Percentiles rank a stretch among this genome's conserved stretches.
These are phyloP conservation scores for Merodon equestris DNA, from an alignment of 2,888 invertebrate genomes.

Conservation along the genomic window DNA sequence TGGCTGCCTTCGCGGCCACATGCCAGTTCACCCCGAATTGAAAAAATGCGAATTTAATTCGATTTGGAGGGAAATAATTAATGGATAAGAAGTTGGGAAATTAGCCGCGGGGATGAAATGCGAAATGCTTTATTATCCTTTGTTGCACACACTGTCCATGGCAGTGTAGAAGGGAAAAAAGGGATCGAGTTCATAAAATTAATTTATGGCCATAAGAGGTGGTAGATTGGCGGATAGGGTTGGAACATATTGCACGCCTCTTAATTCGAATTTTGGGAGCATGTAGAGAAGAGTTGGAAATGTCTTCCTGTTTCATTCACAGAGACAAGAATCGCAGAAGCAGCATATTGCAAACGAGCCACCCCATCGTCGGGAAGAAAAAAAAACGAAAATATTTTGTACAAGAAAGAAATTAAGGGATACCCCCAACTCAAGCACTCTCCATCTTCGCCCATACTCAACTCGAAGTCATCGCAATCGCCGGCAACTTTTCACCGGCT, in stretches of 20 bases:
- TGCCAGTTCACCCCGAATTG: slow-evolving; percentile 29
- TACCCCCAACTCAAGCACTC: slow-evolving; percentile 33
- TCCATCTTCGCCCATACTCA: too few species aligned
- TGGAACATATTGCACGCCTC: slow-evolving; percentile 10
- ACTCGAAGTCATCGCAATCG: slow-evolving; percentile 12
- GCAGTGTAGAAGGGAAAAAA: neutral
- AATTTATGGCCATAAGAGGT: slow-evolving; percentile 38
- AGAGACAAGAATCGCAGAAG: neutral
- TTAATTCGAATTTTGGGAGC: too few species aligned
- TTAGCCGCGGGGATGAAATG: slow-evolving; percentile 46
- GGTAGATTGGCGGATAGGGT: neutral
- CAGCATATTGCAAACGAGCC: slow-evolving; percentile 19
- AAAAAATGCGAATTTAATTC: slow-evolving; percentile 67
- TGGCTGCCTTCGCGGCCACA: neutral
- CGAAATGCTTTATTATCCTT: slow-evolving; percentile 47
- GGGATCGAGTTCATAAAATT: slow-evolving; percentile 53
- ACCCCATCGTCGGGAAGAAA: slow-evolving; percentile 23
- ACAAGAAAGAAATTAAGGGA: slow-evolving; percentile 66
- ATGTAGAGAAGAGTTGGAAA: too few species aligned
- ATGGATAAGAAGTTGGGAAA: slow-evolving; percentile 65
- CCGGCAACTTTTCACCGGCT: slow-evolving; percentile 32
- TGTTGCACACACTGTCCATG: slow-evolving; percentile 26
- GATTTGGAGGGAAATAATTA: slow-evolving; percentile 65
- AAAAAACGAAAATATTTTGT: slow-evolving; percentile 15
- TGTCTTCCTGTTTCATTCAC: too few species aligned